A percentile compares a stretch with the other conserved stretches of the same genome.
Evolutionary conservation across 1,140 invertebrate genomes (phyloP).

Genomic region (Campodea augens): DNA sequence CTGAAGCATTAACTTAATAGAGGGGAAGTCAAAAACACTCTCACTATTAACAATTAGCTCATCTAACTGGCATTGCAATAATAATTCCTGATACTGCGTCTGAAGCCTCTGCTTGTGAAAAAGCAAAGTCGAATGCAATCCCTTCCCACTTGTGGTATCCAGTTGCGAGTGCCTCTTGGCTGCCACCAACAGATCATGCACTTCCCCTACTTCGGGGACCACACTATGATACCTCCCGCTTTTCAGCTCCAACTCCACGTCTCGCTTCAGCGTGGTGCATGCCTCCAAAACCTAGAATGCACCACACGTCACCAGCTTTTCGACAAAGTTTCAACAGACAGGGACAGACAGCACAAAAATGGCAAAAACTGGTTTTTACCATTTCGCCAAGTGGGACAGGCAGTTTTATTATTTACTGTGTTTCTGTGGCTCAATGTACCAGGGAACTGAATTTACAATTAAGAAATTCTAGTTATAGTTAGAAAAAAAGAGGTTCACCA

Average conservation of each 20-base stretch:
- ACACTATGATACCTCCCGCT: slow-evolving; percentile 35
- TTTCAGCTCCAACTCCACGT: slow-evolving; percentile 46
- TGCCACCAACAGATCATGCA: slow-evolving; percentile 36
- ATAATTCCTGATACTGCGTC: slow-evolving; percentile 46
- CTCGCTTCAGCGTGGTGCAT: slow-evolving; percentile 46
- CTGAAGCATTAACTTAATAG: slow-evolving; percentile 40
- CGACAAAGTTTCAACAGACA: slow-evolving; percentile 5
- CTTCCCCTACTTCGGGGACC: slow-evolving; percentile 38
- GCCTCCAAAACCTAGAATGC: slow-evolving; percentile 31
- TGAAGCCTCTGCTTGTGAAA: slow-evolving; percentile 41
- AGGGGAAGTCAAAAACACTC: slow-evolving; percentile 39
- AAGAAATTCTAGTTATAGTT: too few relatives aligned
- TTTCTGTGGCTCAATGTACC: too few relatives aligned
- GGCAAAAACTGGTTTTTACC: too few relatives aligned
- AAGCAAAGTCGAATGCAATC: too few relatives aligned
- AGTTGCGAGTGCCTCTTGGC: too few relatives aligned
- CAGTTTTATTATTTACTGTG: too few relatives aligned
- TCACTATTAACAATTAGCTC: slow-evolving; percentile 42
- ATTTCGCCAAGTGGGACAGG: too few relatives aligned
- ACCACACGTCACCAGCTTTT: slow-evolving; percentile 9
- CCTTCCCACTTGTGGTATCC: too few relatives aligned
- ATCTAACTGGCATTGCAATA: slow-evolving; percentile 45
- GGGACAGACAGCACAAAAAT: too few relatives aligned
- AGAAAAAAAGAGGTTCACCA: too few relatives aligned
- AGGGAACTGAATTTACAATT: too few relatives aligned